Conservation (phyloP, 2,797 vertebrate genomes). For the Brachyrhaphis roseni region DNA sequence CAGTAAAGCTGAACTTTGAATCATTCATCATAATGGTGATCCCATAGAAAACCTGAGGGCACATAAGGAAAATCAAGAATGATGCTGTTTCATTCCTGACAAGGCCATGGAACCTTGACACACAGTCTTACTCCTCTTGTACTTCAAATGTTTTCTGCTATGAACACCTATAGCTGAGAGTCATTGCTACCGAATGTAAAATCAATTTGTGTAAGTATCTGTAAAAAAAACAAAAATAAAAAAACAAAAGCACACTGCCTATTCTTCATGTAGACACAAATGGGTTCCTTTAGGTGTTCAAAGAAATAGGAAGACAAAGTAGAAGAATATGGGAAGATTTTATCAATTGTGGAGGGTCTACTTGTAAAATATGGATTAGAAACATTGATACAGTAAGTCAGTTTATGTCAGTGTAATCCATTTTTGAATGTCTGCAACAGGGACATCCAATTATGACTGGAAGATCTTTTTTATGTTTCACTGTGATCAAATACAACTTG, state of each 20-base stretch:
- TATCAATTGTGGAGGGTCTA: background rate
- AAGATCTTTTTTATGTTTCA: background rate
- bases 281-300: constrained; percentile 35
- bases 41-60: constrained; percentile 9
- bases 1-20: background rate
- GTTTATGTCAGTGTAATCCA: background rate
- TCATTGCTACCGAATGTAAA: constrained; percentile 50
- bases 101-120: constrained; percentile 51
- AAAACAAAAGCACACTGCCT: constrained; percentile 4
- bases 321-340: constrained; percentile 2
- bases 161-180: constrained; percentile 45
- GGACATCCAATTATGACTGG: background rate
- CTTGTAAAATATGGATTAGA: constrained; percentile 5
- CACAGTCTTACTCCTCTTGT: constrained; percentile 15
- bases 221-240: constrained; percentile 27
- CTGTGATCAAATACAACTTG: background rate
- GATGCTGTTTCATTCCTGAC: constrained; percentile 44
- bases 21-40: background rate
- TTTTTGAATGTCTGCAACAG: background rate
- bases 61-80: constrained; percentile 30
- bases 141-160: constrained; percentile 39
- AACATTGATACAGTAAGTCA: background rate
- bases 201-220: constrained; percentile 62
- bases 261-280: constrained; percentile 41
- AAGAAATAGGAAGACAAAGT: constrained; percentile 22